These are phyloP conservation scores for Lasioglossum morio DNA, from an alignment of 2,888 invertebrate species.

Conservation along the genomic window DNA sequence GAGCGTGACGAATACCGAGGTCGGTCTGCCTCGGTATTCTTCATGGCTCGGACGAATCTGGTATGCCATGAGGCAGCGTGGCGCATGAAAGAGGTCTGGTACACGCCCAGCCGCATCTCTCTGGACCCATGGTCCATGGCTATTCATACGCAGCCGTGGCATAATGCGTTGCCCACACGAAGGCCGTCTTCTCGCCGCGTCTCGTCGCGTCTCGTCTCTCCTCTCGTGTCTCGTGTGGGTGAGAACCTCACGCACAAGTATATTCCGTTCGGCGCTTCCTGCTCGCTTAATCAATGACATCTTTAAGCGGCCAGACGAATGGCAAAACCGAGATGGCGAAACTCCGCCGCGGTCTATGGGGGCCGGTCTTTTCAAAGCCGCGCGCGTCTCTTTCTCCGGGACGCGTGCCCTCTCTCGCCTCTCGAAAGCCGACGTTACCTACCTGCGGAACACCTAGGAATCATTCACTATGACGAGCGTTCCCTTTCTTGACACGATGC, in stretches of 20 bases:
- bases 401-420: constrained; percentile 15
- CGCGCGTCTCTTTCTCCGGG: constrained; percentile 23
- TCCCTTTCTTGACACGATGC: constrained; percentile 27
- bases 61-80: constrained; percentile 60
- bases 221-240: constrained; percentile 62
- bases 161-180: constrained; percentile 66
- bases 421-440: constrained; percentile 2
- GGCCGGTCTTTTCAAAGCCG: constrained; percentile 22
- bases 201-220: background rate
- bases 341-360: constrained; percentile 29
- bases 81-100: constrained; percentile 64
- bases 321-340: constrained; percentile 55
- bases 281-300: constrained; percentile 79
- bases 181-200: constrained; percentile 21
- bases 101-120: constrained; percentile 68
- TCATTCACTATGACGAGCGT: constrained; percentile 42
- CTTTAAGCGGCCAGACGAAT: constrained; percentile 73
- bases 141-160: constrained; percentile 66
- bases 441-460: constrained; percentile 27
- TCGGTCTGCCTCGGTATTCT: constrained; percentile 41
- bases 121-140: constrained; percentile 62
- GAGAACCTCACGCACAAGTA: constrained; percentile 68
- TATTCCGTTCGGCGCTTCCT: constrained; percentile 72
- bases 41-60: constrained; percentile 59
- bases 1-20: constrained; percentile 57